Percentiles rank a stretch among this genome's conserved stretches.
Evolutionary conservation across 1,140 invertebrate species (phyloP).

Genomic region (Pseudomyrmex dendroicus): DNA sequence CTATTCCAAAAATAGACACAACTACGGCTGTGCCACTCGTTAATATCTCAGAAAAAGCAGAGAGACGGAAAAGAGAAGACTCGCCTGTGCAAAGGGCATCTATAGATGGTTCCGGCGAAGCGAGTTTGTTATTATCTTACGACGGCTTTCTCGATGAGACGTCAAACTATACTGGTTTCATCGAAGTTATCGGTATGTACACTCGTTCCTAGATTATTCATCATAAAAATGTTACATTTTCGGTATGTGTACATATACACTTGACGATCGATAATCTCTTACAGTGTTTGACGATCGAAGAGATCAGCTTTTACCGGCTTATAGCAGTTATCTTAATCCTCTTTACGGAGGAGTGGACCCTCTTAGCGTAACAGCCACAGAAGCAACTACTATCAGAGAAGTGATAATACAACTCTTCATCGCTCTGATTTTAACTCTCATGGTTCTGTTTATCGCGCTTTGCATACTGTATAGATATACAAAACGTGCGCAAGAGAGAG

Average conservation of each 20-base stretch:
- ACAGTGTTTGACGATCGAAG: conserved; percentile 78
- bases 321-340: conserved; percentile 81
- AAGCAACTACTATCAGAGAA: conserved; percentile 75
- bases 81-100: conserved; percentile 49
- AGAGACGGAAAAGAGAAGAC: conserved; percentile 77
- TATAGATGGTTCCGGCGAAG: conserved; percentile 62
- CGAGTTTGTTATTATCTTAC: conserved; percentile 77
- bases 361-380: conserved; percentile 68
- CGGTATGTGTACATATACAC: background rate
- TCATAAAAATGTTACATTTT: conserved; percentile 18
- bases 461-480: conserved; percentile 91
- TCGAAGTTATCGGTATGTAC: conserved; percentile 91
- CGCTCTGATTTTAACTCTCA: conserved; percentile 88
- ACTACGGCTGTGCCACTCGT: conserved; percentile 50
- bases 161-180: conserved; percentile 93
- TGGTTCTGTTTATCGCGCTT: conserved; percentile 88
- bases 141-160: conserved; percentile 91
- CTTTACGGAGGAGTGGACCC: conserved; percentile 80
- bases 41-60: conserved; percentile 54
- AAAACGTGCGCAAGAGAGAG: conserved; percentile 89
- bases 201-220: background rate
- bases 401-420: conserved; percentile 85
- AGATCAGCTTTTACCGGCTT: conserved; percentile 77
- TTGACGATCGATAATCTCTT: conserved; percentile 51
- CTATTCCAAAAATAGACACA: conserved; percentile 46